Percentiles rank a stretch among this genome's conserved stretches.
These are phyloP conservation scores for Phlogophora meticulosa DNA, from an alignment of 2,888 invertebrate species.

Conservation along the genomic window DNA sequence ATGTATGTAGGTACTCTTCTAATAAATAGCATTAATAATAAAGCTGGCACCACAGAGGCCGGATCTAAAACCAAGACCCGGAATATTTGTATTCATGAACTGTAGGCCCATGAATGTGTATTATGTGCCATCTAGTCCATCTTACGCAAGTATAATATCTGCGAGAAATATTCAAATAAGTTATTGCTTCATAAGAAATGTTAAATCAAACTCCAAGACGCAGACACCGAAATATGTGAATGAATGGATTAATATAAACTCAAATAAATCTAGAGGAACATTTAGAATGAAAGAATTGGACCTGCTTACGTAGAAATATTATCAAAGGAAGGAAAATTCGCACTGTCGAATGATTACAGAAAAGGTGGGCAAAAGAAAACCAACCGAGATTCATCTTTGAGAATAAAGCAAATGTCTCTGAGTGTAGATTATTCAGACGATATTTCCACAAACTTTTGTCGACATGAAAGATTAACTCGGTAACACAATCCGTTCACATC, in stretches of 20 bases:
- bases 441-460: constrained; percentile 31
- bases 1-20: background rate
- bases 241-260: constrained; percentile 53
- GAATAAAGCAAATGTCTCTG: constrained; percentile 24
- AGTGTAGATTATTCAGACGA: constrained; percentile 30
- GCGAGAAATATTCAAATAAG: constrained; percentile 55
- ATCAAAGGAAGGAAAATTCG: constrained; percentile 20
- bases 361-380: constrained; percentile 15
- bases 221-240: constrained; percentile 32
- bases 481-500: constrained; percentile 31
- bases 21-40: constrained; percentile 49
- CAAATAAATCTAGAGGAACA: constrained; percentile 39
- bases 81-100: constrained; percentile 72
- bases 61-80: constrained; percentile 57
- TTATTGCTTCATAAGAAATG: constrained; percentile 50
- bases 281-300: constrained; percentile 16
- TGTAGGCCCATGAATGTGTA: constrained; percentile 67
- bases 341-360: constrained; percentile 22
- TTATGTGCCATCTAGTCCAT: constrained; percentile 53
- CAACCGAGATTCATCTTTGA: constrained; percentile 4
- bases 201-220: constrained; percentile 49
- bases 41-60: constrained; percentile 29
- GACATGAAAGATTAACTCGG: constrained; percentile 26
- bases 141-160: constrained; percentile 54
- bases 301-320: constrained; percentile 34